A percentile compares a stretch with the other conserved stretches of the same genome.
Conservation (phyloP, 2,113 vertebrate genomes). For the human region GRCh38 chr14:26948501-26949000, state of each 20-base stretch:
- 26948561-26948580: background rate
- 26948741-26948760: background rate
- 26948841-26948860: background rate
- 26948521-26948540: background rate
- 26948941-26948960: background rate
- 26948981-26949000: background rate
- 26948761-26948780: background rate
- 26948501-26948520: background rate
- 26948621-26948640: background rate
- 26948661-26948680: background rate
- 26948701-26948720: background rate
- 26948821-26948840: background rate
- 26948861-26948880: background rate
- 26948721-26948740: background rate
- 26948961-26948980: background rate
- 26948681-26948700: background rate
- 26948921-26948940: background rate
- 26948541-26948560: background rate
- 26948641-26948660: background rate
- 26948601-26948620: background rate
- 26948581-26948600: background rate
- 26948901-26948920: background rate
- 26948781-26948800: background rate
- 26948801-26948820: background rate
- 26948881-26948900: background rate